Percentiles rank a stretch among this genome's conserved stretches.
Conservation (phyloP, 2,888 invertebrate genomes). For the Microplitis deprimator region DNA sequence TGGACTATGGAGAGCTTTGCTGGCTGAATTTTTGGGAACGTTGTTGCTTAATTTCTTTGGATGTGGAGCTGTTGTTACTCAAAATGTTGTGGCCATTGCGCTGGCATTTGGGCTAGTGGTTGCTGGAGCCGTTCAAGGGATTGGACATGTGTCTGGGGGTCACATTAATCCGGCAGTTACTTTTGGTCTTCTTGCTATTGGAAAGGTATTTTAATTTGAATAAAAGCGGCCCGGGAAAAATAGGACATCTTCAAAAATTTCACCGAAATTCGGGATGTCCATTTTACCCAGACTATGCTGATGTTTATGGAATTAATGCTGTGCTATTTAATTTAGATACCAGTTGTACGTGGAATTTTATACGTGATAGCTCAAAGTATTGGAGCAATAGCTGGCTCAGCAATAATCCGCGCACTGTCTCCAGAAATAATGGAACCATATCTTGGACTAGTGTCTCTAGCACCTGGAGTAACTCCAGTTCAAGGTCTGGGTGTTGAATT, state of each 20-base stretch:
- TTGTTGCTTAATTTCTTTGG: conserved; percentile 91
- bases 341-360: conserved; percentile 80
- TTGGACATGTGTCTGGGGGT: conserved; percentile 91
- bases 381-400: conserved; percentile 87
- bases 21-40: conserved; percentile 92
- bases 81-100: conserved; percentile 80
- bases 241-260: too few relatives aligned
- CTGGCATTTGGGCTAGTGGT: conserved; percentile 90
- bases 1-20: conserved; percentile 84
- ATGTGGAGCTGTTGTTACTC: conserved; percentile 81
- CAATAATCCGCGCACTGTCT: conserved; percentile 81
- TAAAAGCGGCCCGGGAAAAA: background rate
- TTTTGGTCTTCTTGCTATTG: conserved; percentile 82
- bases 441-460: conserved; percentile 81
- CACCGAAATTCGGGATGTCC: too few relatives aligned
- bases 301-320: background rate
- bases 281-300: background rate
- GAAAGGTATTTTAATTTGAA: conserved; percentile 73
- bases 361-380: conserved; percentile 88
- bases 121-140: conserved; percentile 85
- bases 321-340: conserved; percentile 69
- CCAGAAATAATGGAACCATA: conserved; percentile 75
- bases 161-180: conserved; percentile 96
- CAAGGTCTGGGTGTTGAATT: conserved; percentile 94
- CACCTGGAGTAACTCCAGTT: conserved; percentile 76